Evolutionary conservation across 1,140 invertebrate species (phyloP).

Genomic region (Trichogramma pretiosum): DNA sequence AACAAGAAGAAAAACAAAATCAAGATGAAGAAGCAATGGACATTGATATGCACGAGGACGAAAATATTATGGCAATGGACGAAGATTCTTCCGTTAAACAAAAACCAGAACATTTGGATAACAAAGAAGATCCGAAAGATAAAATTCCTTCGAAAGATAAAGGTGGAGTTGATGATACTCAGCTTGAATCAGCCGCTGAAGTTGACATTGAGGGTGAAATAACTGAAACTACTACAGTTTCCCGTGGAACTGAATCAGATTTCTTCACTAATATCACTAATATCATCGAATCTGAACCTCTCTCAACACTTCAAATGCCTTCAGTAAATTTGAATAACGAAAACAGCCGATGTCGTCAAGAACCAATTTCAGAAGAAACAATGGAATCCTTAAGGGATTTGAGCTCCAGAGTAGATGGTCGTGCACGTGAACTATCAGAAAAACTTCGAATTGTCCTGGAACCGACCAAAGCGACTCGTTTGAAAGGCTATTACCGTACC

Average conservation of each 20-base stretch:
- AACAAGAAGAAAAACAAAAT: slow-evolving; percentile 46
- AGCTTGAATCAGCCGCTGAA: slow-evolving; percentile 39
- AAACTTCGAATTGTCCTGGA: slow-evolving; percentile 88
- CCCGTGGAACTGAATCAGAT: slow-evolving; percentile 61
- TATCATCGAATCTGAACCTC: slow-evolving; percentile 19
- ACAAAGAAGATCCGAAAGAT: slow-evolving; percentile 7
- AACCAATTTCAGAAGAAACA: slow-evolving; percentile 45
- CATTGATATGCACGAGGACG: slow-evolving; percentile 30
- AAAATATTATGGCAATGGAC: slow-evolving; percentile 27
- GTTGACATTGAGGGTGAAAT: slow-evolving; percentile 71
- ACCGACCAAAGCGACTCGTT: slow-evolving; percentile 83
- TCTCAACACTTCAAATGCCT: slow-evolving; percentile 24
- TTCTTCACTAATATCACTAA: slow-evolving; percentile 47
- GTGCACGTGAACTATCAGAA: slow-evolving; percentile 87
- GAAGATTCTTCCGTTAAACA: slow-evolving; percentile 41
- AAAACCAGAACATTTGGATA: slow-evolving; percentile 45
- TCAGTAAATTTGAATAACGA: no score
- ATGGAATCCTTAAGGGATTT: slow-evolving; percentile 49
- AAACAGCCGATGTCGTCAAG: slow-evolving; percentile 44
- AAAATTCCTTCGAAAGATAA: not conserved
- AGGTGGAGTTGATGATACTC: slow-evolving; percentile 11
- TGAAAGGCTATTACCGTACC: slow-evolving; percentile 92
- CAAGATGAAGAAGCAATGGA: slow-evolving; percentile 38
- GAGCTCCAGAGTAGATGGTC: slow-evolving; percentile 51
- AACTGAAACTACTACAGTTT: slow-evolving; percentile 57